Base-by-base conservation (phyloP, 2,797 vertebrate species). In the Meriones psammophilus region DNA sequence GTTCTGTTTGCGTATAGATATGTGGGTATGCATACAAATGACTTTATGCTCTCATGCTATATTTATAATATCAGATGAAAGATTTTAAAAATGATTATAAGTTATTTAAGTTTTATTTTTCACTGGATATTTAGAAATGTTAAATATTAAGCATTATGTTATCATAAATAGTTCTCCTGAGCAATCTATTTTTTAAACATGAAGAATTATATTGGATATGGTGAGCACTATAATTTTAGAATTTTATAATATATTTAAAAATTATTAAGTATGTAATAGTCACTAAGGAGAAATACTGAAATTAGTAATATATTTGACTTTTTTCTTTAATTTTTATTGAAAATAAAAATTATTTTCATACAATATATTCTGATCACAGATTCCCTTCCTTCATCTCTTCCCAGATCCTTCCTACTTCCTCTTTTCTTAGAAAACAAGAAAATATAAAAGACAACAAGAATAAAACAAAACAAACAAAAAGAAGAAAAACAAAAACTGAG, bases 191-290 rank as follows among this genome's bases (percentile, higher is more conserved):
- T 91, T 96, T 33, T 68, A 3, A 62, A 46, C 60, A 20, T 88
- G 91, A 93, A 93, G 91, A 93, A 93, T 12, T 91, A 17, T 39
- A 30, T 30, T 22, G 9, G 24, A 28, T 90, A 77, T 71, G 76
- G 28, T 36, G 12, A 92, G 60, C 15, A 78, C 42, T 79, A 28
- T 17, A 30, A 88, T 58, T 95, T 76, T 88, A 36, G 76, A 39
- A 78, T 91, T 76, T 93, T 18, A 89, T 22, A 92, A 33, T 96
- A 88, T 66, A 92, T 76, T 56, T 36, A 14, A 78, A 89, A 89
- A 78, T 94, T 18, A 68, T 89, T 87, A 76, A 94, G 33, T 68
- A 60, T 83, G 24, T 56, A 60, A 62, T 66, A 89, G 20, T 93
- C 28, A 92, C 30, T 94, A 56, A 96, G 39, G 71, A 89, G 12